Percentiles rank a stretch among this genome's conserved stretches.
Evolutionary conservation across 2,888 invertebrate genomes (phyloP).

Genomic region (Selenia dentaria): DNA sequence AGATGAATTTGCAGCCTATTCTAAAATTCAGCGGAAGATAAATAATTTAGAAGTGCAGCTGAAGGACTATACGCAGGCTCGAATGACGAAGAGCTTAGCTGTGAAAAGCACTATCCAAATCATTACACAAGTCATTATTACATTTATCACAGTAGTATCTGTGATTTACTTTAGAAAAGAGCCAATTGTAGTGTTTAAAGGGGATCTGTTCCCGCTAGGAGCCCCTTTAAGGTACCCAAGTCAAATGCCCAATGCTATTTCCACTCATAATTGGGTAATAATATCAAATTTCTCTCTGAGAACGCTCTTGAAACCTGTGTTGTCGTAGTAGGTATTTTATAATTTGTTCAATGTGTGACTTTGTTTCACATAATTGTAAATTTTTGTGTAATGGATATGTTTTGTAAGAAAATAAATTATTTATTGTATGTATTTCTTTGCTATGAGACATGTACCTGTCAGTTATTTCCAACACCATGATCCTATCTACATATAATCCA

Average conservation of each 20-base stretch:
- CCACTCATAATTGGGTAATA: conserved; percentile 75
- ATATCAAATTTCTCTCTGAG: conserved; percentile 74
- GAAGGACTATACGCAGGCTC: conserved; percentile 64
- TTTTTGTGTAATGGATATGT: no score
- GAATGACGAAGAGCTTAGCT: conserved; percentile 66
- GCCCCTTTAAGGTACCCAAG: conserved; percentile 71
- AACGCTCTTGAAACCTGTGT: conserved; percentile 65
- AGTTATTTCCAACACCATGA: no score
- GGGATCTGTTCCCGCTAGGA: conserved; percentile 68
- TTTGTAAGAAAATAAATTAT: background rate
- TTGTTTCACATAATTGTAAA: no score
- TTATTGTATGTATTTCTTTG: no score
- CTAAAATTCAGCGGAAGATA: conserved; percentile 84
- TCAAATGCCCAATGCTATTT: conserved; percentile 69
- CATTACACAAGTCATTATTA: conserved; percentile 59
- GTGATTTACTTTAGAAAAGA: conserved; percentile 72
- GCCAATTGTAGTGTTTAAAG: conserved; percentile 69
- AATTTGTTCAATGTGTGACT: no score
- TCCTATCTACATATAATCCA: no score
- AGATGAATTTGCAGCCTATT: conserved; percentile 85
- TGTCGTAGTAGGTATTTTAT: conserved; percentile 36
- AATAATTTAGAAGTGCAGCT: conserved; percentile 77
- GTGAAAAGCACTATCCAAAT: conserved; percentile 67
- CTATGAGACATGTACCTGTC: no score
- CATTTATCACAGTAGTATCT: conserved; percentile 59